These are phyloP conservation scores for Hippopotamus amphibius DNA, from an alignment of 2,113 vertebrate genomes.

Conservation along the genomic window DNA sequence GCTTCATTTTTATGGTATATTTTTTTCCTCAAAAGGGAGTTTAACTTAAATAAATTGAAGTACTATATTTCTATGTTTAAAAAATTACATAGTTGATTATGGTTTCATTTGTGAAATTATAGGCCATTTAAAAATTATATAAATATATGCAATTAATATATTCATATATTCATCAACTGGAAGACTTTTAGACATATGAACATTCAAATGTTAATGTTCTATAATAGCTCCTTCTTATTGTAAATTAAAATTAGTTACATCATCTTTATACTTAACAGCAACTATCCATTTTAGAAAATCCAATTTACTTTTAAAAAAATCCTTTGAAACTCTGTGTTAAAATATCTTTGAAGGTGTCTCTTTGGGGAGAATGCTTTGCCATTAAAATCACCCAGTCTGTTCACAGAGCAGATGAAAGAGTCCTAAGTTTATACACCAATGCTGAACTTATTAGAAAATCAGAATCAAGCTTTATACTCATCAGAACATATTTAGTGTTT, in stretches of 20 bases:
- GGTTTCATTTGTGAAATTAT: constrained; percentile 44
- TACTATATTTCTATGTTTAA: neutral
- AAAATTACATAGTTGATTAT: constrained; percentile 9
- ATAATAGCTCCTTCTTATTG: neutral
- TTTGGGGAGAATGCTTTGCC: neutral
- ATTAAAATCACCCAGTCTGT: neutral
- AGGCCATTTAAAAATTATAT: constrained; percentile 46
- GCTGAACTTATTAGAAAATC: neutral
- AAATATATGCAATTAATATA: constrained; percentile 49
- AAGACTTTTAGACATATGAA: constrained; percentile 48
- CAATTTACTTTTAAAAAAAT: constrained; percentile 53
- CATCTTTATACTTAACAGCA: constrained; percentile 51
- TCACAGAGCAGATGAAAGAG: constrained; percentile 26
- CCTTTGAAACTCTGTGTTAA: constrained; percentile 17
- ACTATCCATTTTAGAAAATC: constrained; percentile 64
- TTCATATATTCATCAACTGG: constrained; percentile 61
- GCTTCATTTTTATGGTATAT: neutral
- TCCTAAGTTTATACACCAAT: neutral
- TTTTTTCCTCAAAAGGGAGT: neutral
- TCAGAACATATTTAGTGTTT: neutral
- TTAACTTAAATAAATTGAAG: neutral
- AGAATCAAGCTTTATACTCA: neutral
- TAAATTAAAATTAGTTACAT: constrained; percentile 65
- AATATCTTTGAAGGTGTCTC: neutral
- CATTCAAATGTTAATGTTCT: constrained; percentile 54